Evolutionary conservation across 2,888 invertebrate genomes (phyloP), one percentile per base, ranked within the genome.

Genomic region (Calephelis perditalis): DNA sequence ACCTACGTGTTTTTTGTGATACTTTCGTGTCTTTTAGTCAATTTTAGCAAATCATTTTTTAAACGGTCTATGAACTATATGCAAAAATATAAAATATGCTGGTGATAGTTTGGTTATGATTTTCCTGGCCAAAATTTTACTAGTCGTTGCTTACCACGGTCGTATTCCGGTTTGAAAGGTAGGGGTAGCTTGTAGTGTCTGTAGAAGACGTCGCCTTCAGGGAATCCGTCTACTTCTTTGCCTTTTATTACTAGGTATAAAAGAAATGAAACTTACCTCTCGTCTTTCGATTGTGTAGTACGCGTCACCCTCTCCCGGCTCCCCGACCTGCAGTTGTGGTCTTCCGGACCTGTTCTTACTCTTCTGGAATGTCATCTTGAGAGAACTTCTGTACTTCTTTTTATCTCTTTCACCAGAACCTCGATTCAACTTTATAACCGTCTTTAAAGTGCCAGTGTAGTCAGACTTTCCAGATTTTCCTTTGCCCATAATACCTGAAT

Each of bases 401-500:
- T 93, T 89, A 40, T 88, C 88, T 35, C 79, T 71, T 0, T 82
- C 83, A 0, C 93, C 79, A 1, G 77, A 66, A 65, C 75, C 85
- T 66, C 94, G 92, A 76, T 93, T 94, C 67, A 96, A 83, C 82
- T 96, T 95, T 71, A 96, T 96, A 71, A 96, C 94, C 70, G 96
- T 96, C 78, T 96, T 96, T 67, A 96, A 78, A 0, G 96, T 96
- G 47, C 96, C 96, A 3, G 96, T 95, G 73, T 95, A 96, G 70
- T 92, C 93, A 15, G 87, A 84, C 5, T 84, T 74, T 37, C 82
- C 81, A 0, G 81, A 67, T 59, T 77, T 73, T 62, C 84, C 81
- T 64, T 79, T 84, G 0, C 73, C 74, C 68, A 80, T 73, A 55
- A 76, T 71, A 2, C 75, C 75, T 58, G 73, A 74, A 67, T 81